Percentiles rank a stretch among this genome's conserved stretches.
phyloP scores from a whole-genome alignment of 2,888 invertebrate species.

The Stegana nigrithorax region DNA sequence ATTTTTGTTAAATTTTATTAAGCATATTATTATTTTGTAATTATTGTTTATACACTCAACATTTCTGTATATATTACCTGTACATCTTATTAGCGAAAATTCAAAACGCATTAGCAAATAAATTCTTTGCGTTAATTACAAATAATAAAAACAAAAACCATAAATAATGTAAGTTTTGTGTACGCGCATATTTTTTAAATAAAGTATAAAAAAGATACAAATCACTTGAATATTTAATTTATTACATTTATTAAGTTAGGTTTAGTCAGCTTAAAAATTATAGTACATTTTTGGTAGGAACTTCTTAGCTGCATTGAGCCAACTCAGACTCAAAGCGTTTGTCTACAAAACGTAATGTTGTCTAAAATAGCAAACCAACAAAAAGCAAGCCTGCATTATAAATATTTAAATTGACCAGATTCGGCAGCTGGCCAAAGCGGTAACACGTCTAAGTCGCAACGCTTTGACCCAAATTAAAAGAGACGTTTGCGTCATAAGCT shows the following conservation, averaged over 20 bases:
- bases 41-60: background rate
- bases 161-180: slow-evolving; percentile 4
- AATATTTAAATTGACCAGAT: slow-evolving; percentile 13
- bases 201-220: slow-evolving; percentile 11
- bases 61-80: slow-evolving; percentile 11
- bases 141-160: background rate
- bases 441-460: slow-evolving; percentile 17
- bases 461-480: slow-evolving; percentile 47
- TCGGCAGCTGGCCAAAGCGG: background rate
- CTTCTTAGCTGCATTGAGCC: slow-evolving; percentile 25
- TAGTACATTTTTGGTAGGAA: slow-evolving; percentile 33
- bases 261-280: background rate
- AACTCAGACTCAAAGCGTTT: no score
- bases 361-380: background rate
- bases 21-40: background rate
- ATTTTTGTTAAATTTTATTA: no score
- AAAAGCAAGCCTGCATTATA: background rate
- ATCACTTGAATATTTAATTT: background rate
- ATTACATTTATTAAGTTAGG: background rate
- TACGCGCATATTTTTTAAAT: slow-evolving; percentile 25
- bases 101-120: no score
- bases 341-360: slow-evolving; percentile 16
- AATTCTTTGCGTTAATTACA: background rate
- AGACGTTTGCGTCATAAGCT: slow-evolving; percentile 38
- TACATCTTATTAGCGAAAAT: slow-evolving; percentile 11